Evolutionary conservation across 2,113 vertebrate species (phyloP), one percentile per base, ranked within the genome.

Genomic region (Epinephelus lanceolatus): DNA sequence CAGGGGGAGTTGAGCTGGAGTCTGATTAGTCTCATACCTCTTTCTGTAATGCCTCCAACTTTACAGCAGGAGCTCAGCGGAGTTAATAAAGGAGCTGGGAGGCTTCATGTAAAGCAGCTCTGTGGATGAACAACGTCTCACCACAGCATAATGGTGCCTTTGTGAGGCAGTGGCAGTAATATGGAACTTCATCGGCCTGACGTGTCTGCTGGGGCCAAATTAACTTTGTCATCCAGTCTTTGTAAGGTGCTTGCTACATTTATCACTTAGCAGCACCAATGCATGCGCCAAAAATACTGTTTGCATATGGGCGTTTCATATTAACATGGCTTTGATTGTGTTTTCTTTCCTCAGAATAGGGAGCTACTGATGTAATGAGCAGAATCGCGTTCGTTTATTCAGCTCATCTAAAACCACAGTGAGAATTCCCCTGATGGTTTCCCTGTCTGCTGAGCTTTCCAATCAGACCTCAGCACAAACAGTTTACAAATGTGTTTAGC

Each of bases 171-270:
- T 0, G 45, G 87, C 75, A 69, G 83, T 71, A 87, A 79, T 71
- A 60, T 69, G 78, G 86, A 83, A 73, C 86, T 75, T 84, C 78
- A 67, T 82, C 83, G 53, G 30, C 86, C 85, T 77, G 61, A 84
- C 69, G 76, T 65, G 78, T 88, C 86, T 61, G 74, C 79, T 1
- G 52, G 72, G 76, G 74, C 83, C 81, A 89, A 89, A 92, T 89
- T 80, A 85, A 88, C 87, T 91, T 86, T 90, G 93, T 90, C 91
- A 83, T 90, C 47, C 83, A 76, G 90, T 92, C 89, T 90, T 83
- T 74, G 74, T 51, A 47, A 91, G 82, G 88, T 78, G 67, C 82
- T 72, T 17, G 30, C 61, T 59, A 49, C 87, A 93, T 95, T 93
- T 88, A 91, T 94, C 90, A 92, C 51, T 68, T 67, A 70, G 85